Evolutionary conservation across 2,113 vertebrate genomes (phyloP).

Genomic region (Martes martes): DNA sequence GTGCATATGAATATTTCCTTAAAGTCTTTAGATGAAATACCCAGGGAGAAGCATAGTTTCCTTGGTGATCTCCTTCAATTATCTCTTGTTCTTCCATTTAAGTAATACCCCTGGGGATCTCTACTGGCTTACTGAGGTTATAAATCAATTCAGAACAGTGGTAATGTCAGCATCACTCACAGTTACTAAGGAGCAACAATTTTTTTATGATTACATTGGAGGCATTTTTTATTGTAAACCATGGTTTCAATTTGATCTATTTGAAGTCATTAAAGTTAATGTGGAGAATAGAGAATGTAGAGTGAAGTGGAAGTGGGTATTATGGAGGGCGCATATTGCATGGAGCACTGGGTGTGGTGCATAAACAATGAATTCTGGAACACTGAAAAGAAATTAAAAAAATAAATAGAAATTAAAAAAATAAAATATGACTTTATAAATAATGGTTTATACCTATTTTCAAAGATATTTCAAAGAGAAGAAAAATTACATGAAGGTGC

Average conservation of each 20-base stretch:
- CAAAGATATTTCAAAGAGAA: background rate
- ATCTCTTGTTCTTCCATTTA: background rate
- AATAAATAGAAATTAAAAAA: no score
- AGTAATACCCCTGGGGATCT: background rate
- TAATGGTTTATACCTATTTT: background rate
- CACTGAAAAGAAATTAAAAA: no score
- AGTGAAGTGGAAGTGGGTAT: background rate
- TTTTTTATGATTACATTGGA: background rate
- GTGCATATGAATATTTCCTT: background rate
- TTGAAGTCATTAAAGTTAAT: background rate
- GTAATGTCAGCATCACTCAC: background rate
- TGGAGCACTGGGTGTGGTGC: no score
- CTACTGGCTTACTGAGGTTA: background rate
- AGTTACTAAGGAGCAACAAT: background rate
- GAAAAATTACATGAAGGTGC: background rate
- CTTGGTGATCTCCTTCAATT: background rate
- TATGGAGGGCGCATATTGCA: no score
- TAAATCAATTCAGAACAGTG: background rate
- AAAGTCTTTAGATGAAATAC: background rate
- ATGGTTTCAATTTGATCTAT: background rate
- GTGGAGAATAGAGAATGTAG: background rate
- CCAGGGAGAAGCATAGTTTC: background rate
- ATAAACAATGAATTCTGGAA: no score
- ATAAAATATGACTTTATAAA: constrained; percentile 19
- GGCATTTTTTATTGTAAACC: background rate